Base-by-base conservation (phyloP, 2,797 vertebrate species). In the Melanotaenia boesemani region DNA sequence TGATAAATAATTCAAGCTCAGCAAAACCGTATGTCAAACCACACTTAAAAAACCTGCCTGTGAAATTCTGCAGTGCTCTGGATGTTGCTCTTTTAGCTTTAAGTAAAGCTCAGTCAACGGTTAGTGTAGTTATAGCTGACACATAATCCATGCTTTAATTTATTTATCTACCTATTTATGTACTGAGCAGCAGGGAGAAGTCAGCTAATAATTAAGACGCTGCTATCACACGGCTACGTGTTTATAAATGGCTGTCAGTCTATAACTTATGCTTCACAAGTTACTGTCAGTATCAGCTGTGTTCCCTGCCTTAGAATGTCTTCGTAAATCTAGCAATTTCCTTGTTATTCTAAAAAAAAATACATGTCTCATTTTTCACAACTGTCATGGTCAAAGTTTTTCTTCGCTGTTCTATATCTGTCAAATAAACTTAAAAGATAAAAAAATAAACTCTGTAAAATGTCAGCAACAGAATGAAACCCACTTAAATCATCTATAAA, bases 1-100 rank as follows among this genome's bases (percentile, higher is more conserved):
- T 71, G 67, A 77, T 85, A 65, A 87, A 87, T 79, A 78, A 89
- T 81, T 84, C 52, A 77, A 72, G 61, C 59, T 11, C 44, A 44
- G 76, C 36, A 11, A n/a, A 9, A 10, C 6, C 0, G 18, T 26
- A 30, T 61, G 77, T 84, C 76, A 67, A 68, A 58, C 22, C 24
- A 0, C 1, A 50, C 34, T 68, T 59, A 22, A 46, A 72, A 77
- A 79, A 72, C 64, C 36, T 58, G 75, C 36, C 52, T 34, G 41
- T 61, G 4, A 70, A 72, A 68, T 26, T 39, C 30, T 56, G 41
- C 67, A 28, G 46, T 63, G 55, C 41, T 72, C 63, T 34, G 54
- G 32, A 61, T 32, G 50, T 11, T 24, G 44, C 30, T 75, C 65
- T 44, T 39, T 78, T 67, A 50, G 48, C 52, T 59, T 77, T 59